phyloP scores from a whole-genome alignment of 1,140 invertebrate genomes.

The Pseudomyrmex sp. region DNA sequence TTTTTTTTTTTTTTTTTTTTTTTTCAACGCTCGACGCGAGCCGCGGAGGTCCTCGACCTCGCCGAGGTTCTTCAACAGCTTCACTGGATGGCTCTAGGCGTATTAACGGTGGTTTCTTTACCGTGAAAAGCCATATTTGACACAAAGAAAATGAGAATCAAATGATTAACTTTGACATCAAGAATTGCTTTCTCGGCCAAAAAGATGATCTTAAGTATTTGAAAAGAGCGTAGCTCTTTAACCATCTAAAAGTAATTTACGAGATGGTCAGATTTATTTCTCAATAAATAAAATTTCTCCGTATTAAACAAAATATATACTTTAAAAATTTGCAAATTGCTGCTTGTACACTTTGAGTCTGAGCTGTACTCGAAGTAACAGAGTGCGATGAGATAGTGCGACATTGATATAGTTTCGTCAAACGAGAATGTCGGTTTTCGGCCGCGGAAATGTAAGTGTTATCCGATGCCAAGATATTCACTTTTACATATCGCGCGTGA shows the following conservation, averaged over 20 bases:
- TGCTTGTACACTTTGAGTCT: no score
- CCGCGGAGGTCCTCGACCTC: conserved; percentile 39
- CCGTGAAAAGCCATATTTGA: neutral
- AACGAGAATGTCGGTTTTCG: neutral
- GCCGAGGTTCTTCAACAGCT: conserved; percentile 21
- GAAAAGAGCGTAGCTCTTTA: no score
- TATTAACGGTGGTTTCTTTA: conserved; percentile 11
- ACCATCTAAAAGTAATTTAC: no score
- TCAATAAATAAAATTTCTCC: no score
- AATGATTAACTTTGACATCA: neutral
- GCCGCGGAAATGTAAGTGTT: conserved; percentile 14
- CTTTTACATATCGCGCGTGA: conserved; percentile 1
- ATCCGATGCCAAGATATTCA: conserved; percentile 12
- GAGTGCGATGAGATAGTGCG: neutral
- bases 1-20: neutral
- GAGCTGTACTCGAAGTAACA: no score
- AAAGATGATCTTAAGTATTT: no score
- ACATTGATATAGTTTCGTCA: conserved; percentile 34
- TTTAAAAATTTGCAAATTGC: no score
- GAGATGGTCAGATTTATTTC: no score
- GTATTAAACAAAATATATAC: no score
- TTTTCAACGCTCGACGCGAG: conserved; percentile 28
- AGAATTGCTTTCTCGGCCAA: no score
- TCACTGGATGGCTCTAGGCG: neutral
- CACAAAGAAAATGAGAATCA: neutral